Base-by-base conservation (phyloP, 2,888 invertebrate genomes). In the Podabrus alpinus region DNA sequence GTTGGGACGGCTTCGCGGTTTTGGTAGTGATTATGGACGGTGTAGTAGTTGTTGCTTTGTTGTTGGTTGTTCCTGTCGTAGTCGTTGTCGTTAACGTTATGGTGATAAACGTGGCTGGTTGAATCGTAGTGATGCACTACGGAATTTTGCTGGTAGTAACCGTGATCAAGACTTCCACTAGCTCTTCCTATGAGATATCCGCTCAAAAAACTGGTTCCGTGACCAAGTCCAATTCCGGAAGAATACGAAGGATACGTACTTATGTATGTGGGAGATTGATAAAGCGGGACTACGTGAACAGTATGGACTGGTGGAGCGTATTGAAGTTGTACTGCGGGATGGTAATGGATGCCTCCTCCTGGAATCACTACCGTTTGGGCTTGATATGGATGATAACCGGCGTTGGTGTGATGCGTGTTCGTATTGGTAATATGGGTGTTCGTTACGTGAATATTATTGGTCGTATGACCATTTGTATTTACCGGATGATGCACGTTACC, bases 11-110 rank as follows among this genome's bases (percentile, higher is more conserved):
- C 19, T 24, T 68, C 68, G 17, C 13, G 13, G 25, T 73, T 73
- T n/a, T 66, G 17, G 25, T 69, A 69, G 59, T 64, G 19, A 15
- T 73, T 24, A 9, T 68, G 67, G 15, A 73, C 62, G 16, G 61
- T 59, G 29, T 69, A 73, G 11, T 69, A 68, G 15, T 68, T 64
- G 16, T 64, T 64, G n/a, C 19, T 64, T 64, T 64, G 19, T 16
- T 19, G 62, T n/a, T 11, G 15, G 7, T 61, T 1, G n/a, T 45
- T 45, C n/a, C n/a, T 64, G 21, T 64, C 19, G 62, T 64, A n/a
- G 10, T 64, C 11, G 62, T 64, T 19, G 62, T 62, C 11, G 19
- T 17, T 15, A 9, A 2, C 10, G 29, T 45, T 64, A 3, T 64
- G n/a, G 19, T 62, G 19, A 21, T 64, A 17, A 21, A 19, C 9